These are phyloP conservation scores for Promerops cafer DNA, from an alignment of 2,113 vertebrate species.

Conservation along the genomic window DNA sequence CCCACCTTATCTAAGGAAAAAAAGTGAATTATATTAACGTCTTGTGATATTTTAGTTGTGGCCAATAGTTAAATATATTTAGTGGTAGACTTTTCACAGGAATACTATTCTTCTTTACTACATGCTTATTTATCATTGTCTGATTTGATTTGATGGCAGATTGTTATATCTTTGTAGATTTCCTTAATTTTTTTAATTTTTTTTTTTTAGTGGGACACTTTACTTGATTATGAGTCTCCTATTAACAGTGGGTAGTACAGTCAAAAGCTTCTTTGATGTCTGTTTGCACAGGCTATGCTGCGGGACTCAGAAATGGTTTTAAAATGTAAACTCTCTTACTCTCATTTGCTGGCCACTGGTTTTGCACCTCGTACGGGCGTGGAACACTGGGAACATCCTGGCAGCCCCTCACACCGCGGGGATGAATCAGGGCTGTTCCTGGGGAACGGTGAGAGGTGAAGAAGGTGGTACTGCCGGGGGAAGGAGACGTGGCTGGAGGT, in stretches of 20 bases:
- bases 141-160: not conserved
- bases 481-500: fast-evolving
- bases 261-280: not conserved
- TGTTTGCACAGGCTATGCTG: not conserved
- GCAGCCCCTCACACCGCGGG: not conserved
- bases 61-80: not conserved
- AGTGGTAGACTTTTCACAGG: not conserved
- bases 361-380: not conserved
- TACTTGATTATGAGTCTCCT: not conserved
- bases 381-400: not conserved
- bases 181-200: not conserved
- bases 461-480: not conserved
- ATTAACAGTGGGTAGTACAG: not conserved
- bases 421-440: not conserved
- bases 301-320: not conserved
- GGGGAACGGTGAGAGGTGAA: not conserved
- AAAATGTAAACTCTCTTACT: not conserved
- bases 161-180: not conserved
- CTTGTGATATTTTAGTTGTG: not conserved
- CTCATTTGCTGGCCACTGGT: fast-evolving
- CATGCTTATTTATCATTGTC: not conserved
- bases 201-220: not conserved
- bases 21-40: not conserved
- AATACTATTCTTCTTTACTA: not conserved
- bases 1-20: not conserved